These are phyloP conservation scores for Manis javanica DNA, from an alignment of 2,797 vertebrate genomes.

Conservation along the genomic window DNA sequence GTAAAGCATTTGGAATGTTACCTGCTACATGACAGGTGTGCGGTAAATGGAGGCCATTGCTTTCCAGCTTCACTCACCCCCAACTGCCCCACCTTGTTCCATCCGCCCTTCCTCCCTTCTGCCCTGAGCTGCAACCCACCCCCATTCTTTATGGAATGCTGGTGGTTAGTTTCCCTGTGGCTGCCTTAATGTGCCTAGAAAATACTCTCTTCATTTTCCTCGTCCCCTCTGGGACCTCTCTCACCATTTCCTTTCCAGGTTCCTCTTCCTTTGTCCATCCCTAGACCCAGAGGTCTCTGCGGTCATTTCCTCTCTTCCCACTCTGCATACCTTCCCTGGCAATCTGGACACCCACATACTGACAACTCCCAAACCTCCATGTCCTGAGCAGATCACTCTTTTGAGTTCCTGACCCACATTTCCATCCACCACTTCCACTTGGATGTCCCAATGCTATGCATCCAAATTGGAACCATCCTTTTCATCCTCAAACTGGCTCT, in stretches of 20 bases:
- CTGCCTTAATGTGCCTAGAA: not conserved
- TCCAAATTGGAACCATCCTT: constrained; percentile 12
- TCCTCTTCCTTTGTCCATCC: not conserved
- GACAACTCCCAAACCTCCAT: not conserved
- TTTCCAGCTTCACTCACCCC: not conserved
- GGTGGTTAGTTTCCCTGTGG: not conserved
- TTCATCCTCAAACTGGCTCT: not conserved
- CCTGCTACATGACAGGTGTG: not conserved
- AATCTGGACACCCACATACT: not conserved
- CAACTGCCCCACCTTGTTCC: not conserved
- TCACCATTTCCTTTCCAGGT: not conserved
- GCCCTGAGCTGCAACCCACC: not conserved
- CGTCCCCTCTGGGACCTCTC: not conserved
- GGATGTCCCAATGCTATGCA: not conserved
- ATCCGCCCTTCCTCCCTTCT: not conserved
- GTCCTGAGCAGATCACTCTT: not conserved
- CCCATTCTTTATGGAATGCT: not conserved
- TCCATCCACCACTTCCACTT: not conserved
- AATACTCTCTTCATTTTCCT: not conserved
- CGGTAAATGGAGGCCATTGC: not conserved
- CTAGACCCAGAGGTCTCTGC: not conserved
- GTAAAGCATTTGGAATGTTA: not conserved
- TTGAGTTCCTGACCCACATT: not conserved
- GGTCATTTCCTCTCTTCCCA: not conserved
- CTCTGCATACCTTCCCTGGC: not conserved